Conservation (phyloP, 2,113 vertebrate genomes). For the Petaurus breviceps region DNA sequence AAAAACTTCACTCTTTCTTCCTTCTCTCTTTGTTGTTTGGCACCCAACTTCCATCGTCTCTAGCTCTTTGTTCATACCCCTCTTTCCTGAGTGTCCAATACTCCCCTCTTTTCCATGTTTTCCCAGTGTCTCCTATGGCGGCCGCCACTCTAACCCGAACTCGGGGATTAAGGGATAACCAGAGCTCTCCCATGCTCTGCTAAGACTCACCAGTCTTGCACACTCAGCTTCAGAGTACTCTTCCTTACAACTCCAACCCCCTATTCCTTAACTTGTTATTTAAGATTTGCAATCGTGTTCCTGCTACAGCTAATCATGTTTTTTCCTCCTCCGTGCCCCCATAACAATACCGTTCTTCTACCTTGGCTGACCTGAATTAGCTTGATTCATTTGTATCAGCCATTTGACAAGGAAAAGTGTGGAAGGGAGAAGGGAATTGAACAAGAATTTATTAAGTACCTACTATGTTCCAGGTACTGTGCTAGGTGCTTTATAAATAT, state of each 20-base stretch:
- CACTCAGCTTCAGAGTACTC: not conserved
- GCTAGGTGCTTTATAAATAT: not conserved
- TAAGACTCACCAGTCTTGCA: not conserved
- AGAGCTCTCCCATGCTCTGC: not conserved
- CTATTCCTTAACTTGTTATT: not conserved
- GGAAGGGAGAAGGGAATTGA: not conserved
- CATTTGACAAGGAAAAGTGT: not conserved
- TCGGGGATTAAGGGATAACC: not conserved
- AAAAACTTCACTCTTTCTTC: not conserved
- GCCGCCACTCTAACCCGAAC: not conserved
- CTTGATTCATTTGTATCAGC: not conserved
- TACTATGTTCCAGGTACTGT: not conserved
- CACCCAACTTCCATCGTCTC: not conserved
- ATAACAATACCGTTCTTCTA: not conserved
- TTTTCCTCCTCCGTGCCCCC: not conserved
- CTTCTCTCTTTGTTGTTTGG: not conserved
- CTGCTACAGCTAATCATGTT: not conserved
- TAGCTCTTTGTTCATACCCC: not conserved
- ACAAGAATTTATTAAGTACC: not conserved
- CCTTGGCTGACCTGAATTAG: not conserved
- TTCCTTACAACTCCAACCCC: not conserved
- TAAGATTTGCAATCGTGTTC: not conserved
- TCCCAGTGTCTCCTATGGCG: not conserved
- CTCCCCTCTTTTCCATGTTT: not conserved
- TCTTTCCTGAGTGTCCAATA: not conserved